Evolutionary conservation across 2,113 vertebrate species (phyloP).

Genomic region (Limanda limanda): DNA sequence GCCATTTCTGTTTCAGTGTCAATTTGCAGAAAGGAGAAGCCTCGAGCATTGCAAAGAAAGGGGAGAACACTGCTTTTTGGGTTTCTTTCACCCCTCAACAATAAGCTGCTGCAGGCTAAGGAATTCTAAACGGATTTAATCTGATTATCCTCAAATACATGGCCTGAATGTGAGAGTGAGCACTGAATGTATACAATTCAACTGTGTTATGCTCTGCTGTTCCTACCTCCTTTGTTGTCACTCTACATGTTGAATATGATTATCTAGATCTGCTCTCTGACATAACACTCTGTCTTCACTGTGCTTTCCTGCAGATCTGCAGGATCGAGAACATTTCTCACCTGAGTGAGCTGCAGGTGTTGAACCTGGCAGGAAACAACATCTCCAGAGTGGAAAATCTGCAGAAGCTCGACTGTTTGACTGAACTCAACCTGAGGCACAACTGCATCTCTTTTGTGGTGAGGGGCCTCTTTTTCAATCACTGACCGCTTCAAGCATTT

Average conservation of each 20-base stretch:
- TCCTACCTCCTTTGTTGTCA: background rate
- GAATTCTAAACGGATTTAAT: background rate
- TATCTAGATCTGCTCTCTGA: background rate
- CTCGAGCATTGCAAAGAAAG: slow-evolving; percentile 3
- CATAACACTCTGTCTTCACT: background rate
- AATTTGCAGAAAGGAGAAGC: background rate
- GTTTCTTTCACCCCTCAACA: background rate
- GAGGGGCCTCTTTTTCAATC: slow-evolving; percentile 67
- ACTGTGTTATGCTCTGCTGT: background rate
- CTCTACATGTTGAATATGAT: background rate
- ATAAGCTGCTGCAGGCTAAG: background rate
- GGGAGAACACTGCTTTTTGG: background rate
- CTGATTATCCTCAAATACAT: background rate
- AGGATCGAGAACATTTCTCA: slow-evolving; percentile 90
- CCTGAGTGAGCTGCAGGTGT: slow-evolving; percentile 87
- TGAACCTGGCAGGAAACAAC: slow-evolving; percentile 93
- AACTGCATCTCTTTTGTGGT: slow-evolving; percentile 92
- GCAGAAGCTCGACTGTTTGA: slow-evolving; percentile 87
- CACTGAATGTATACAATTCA: background rate
- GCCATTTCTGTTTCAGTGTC: background rate
- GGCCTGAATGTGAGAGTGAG: background rate
- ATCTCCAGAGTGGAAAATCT: slow-evolving; percentile 89
- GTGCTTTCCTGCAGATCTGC: slow-evolving; percentile 83
- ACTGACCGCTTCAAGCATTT: background rate
- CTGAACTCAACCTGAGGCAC: slow-evolving; percentile 90